Percentiles rank a stretch among this genome's conserved stretches.
phyloP scores from a whole-genome alignment of 37 sponge, comb jelly and placozoan species.

The Geodia barretti region DNA sequence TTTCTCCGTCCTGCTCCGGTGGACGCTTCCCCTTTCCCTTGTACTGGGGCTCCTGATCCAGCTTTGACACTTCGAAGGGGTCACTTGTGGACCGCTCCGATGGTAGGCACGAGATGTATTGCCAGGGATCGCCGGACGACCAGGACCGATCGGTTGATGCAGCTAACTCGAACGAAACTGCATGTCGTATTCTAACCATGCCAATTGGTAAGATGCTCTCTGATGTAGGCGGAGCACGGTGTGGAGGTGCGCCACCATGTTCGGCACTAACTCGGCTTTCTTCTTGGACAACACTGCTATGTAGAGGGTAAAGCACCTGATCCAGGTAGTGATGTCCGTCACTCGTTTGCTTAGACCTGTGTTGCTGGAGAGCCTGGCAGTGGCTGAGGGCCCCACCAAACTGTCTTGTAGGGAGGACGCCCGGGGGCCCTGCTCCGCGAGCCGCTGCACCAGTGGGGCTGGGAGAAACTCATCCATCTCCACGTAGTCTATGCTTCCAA shows the following conservation, averaged over 20 bases:
- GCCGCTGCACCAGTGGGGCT: background rate
- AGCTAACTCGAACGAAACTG: background rate
- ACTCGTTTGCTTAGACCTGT: background rate
- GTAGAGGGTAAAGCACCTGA: constrained; percentile 8
- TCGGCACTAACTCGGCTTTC: background rate
- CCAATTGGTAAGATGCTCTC: background rate
- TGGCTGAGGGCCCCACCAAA: background rate
- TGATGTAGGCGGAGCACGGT: background rate
- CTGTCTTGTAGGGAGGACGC: background rate
- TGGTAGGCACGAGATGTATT: background rate
- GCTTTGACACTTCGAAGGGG: background rate
- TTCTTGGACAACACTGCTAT: constrained; percentile 4
- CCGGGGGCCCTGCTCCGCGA: background rate
- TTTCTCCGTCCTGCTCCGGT: background rate
- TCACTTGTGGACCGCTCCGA: background rate
- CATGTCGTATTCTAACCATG: constrained; percentile 1
- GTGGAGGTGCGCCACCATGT: constrained; percentile 12
- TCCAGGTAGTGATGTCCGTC: constrained; percentile 2
- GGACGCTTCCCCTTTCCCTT: background rate
- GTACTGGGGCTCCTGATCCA: background rate
- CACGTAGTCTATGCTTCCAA: constrained; percentile 4
- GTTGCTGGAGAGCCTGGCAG: background rate
- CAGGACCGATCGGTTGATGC: background rate
- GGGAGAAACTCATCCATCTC: constrained; percentile 15
- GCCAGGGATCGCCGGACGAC: background rate